Evolutionary conservation across 92 coral and sea anemone genomes (phyloP).

Genomic region (Actinernus sp.): DNA sequence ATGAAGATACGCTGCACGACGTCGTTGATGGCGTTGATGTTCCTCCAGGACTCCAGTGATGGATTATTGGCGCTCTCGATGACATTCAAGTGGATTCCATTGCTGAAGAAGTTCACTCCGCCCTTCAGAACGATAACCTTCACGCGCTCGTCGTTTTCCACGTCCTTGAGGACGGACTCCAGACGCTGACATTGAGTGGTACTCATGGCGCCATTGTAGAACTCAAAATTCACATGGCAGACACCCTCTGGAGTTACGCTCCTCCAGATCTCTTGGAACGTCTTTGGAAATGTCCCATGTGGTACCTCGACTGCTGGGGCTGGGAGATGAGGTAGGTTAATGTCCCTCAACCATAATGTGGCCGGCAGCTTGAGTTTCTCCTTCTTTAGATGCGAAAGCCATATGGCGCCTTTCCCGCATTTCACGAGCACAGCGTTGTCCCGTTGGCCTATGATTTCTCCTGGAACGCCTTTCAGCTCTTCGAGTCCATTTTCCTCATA

Average conservation of each 20-base stretch:
- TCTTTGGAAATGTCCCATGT: slow-evolving; percentile 33
- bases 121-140: slow-evolving; percentile 79
- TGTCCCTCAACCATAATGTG: slow-evolving; percentile 48
- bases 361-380: slow-evolving; percentile 80
- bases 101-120: slow-evolving; percentile 75
- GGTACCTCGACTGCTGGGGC: slow-evolving; percentile 22
- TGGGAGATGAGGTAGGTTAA: slow-evolving; percentile 15
- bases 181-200: slow-evolving; percentile 76
- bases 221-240: slow-evolving; percentile 71
- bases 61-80: slow-evolving; percentile 55
- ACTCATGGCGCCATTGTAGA: slow-evolving; percentile 86
- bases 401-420: slow-evolving; percentile 69
- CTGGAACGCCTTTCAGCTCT: slow-evolving; percentile 50
- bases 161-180: slow-evolving; percentile 13
- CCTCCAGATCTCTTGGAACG: slow-evolving; percentile 80
- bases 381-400: slow-evolving; percentile 78
- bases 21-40: slow-evolving; percentile 83
- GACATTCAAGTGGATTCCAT: slow-evolving; percentile 80
- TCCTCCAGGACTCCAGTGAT: slow-evolving; percentile 63
- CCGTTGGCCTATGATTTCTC: slow-evolving; percentile 70
- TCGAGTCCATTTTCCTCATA: slow-evolving; percentile 50
- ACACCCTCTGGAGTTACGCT: slow-evolving; percentile 72
- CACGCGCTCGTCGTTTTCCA: slow-evolving; percentile 54
- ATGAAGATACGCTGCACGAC: slow-evolving; percentile 63
- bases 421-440: slow-evolving; percentile 70